These are phyloP conservation scores for Apocrypta bakeri DNA, from an alignment of 1,140 invertebrate genomes.

Conservation along the genomic window DNA sequence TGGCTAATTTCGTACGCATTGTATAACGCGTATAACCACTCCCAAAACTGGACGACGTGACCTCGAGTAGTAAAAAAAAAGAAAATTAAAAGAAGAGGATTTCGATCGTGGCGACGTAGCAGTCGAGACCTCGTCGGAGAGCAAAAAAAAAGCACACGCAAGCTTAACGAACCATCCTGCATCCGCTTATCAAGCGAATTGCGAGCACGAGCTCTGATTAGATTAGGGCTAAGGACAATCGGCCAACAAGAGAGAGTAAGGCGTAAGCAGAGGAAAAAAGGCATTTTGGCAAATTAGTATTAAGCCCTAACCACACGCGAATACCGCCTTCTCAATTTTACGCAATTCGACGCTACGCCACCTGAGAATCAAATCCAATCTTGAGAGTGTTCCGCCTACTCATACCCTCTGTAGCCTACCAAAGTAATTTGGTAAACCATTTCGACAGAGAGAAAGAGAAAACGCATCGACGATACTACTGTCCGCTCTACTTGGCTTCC, in stretches of 20 bases:
- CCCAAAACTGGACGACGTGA: background rate
- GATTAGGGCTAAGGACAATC: constrained; percentile 8
- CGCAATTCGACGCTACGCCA: background rate
- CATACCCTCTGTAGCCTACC: background rate
- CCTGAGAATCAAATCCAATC: constrained; percentile 65
- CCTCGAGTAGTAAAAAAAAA: background rate
- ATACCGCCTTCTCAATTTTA: background rate
- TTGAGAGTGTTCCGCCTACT: constrained; percentile 45
- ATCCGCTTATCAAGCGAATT: constrained; percentile 3
- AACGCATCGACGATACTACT: constrained; percentile 42
- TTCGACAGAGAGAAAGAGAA: constrained; percentile 56
- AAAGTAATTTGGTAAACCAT: constrained; percentile 65
- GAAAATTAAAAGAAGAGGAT: background rate
- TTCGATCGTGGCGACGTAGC: background rate
- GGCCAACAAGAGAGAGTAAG: background rate
- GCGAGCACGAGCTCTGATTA: background rate
- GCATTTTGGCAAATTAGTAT: constrained; percentile 59
- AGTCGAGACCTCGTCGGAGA: background rate
- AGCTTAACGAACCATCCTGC: background rate
- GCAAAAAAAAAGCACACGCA: background rate
- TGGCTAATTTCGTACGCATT: background rate
- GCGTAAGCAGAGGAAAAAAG: background rate
- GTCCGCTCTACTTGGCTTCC: constrained; percentile 62
- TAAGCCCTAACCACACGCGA: constrained; percentile 23
- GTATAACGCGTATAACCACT: background rate